Base-by-base conservation (phyloP, 2,888 invertebrate genomes). In the Protophormia terraenovae region DNA sequence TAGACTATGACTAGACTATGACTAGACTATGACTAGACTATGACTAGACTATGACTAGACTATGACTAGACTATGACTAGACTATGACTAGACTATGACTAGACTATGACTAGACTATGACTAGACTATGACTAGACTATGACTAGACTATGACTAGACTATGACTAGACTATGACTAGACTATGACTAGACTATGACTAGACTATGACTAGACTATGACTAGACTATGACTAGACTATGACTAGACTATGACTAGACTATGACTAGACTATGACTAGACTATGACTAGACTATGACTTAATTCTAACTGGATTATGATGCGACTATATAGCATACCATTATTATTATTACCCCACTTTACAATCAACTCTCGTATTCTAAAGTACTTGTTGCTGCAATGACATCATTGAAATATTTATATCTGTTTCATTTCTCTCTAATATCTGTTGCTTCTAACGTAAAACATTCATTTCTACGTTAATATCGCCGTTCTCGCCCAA, bases 171-270 rank as follows among this genome's bases (percentile, higher is more conserved):
- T 38, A 62, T 62, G 22, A 62, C 38, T 62, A 38, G 16, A 62
- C 22, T 62, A 19, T 62, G 38, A 62, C 27, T 47, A 32, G 45
- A 67, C 29, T 38, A 38, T 53, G 53, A 53, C 27, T 53, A 53
- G 53, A 53, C 53, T 53, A 53, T 53, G 53, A 53, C 53, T 53
- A 53, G 53, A 53, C 27, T 27, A 53, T 53, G 53, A 53, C 53
- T 53, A 53, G 53, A 53, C 55, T 55, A 27, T 55, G 29, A 55
- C 55, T 55, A 27, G 55, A 55, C 55, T 55, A 55, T 55, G 55
- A 55, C 55, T 55, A 53, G 53, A 53, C 53, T 53, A 53, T 53
- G 53, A 53, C 53, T 53, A 53, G 53, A 53, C 53, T 53, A 53
- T 53, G 53, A 53, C 53, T 53, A 53, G 53, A 53, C 53, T 24